Conservation (phyloP, 1,140 invertebrate genomes). For the Eurosta solidaginis region DNA sequence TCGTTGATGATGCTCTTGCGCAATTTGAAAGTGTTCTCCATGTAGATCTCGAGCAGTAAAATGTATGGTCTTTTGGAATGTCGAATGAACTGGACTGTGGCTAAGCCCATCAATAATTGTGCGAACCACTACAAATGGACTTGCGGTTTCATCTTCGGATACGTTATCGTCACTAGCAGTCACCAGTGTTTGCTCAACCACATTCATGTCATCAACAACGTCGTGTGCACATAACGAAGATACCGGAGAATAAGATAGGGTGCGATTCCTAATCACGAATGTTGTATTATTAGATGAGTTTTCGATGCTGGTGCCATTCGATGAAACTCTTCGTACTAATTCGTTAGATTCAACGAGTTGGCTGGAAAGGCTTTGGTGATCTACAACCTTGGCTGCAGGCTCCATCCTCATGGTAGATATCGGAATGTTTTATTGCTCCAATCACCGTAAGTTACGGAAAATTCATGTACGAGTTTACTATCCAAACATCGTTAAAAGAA, state of each 20-base stretch:
- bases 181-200: constrained; percentile 52
- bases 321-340: too few relatives aligned
- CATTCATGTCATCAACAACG: constrained; percentile 46
- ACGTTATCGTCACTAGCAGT: constrained; percentile 61
- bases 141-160: constrained; percentile 60
- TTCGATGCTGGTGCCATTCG: not conserved
- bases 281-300: not conserved
- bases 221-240: not conserved
- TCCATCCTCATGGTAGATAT: too few relatives aligned
- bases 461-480: too few relatives aligned
- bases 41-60: constrained; percentile 45
- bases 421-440: too few relatives aligned
- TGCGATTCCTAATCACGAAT: not conserved
- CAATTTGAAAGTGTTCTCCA: constrained; percentile 45
- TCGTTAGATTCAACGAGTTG: too few relatives aligned
- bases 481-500: too few relatives aligned
- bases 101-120: constrained; percentile 61
- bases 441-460: too few relatives aligned
- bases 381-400: too few relatives aligned
- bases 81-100: constrained; percentile 44
- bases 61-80: constrained; percentile 33
- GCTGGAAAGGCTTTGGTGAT: too few relatives aligned
- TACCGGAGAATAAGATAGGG: not conserved
- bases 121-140: constrained; percentile 61
- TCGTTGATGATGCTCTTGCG: constrained; percentile 45